Percentiles rank a stretch among this genome's conserved stretches.
Conservation (phyloP, 2,888 invertebrate genomes). For the Globia sparganii region DNA sequence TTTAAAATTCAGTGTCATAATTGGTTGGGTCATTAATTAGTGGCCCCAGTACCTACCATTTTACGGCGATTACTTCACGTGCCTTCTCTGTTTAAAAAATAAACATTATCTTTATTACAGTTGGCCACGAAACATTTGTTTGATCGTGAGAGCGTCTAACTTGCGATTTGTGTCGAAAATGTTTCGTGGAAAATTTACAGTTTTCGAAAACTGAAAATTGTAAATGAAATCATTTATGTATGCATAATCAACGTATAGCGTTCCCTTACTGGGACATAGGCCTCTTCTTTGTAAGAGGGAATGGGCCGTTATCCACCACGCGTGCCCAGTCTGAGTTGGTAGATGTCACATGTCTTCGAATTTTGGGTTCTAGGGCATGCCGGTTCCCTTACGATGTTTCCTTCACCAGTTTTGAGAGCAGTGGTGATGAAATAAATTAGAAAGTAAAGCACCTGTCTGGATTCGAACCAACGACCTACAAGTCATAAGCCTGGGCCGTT, state of each 20-base stretch:
- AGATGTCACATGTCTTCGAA: background rate
- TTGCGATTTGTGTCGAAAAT: constrained; percentile 39
- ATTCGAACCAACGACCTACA: too few relatives aligned
- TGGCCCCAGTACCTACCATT: constrained; percentile 64
- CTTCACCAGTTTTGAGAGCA: too few relatives aligned
- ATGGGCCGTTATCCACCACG: too few relatives aligned
- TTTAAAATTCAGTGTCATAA: constrained; percentile 84
- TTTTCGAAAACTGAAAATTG: background rate
- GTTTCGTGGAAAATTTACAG: background rate
- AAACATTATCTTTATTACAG: constrained; percentile 78
- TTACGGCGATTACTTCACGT: constrained; percentile 66
- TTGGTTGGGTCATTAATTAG: constrained; percentile 79
- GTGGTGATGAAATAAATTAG: too few relatives aligned
- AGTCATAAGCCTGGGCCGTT: too few relatives aligned
- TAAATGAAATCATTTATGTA: background rate
- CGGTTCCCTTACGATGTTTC: too few relatives aligned
- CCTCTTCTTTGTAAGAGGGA: too few relatives aligned
- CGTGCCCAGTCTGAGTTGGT: too few relatives aligned
- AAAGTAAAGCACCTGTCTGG: too few relatives aligned
- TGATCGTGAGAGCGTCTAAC: constrained; percentile 49
- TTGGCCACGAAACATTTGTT: constrained; percentile 76
- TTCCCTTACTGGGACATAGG: background rate
- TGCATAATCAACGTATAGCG: background rate
- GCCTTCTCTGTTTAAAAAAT: constrained; percentile 71
- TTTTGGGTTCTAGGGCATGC: background rate